These are phyloP conservation scores for Pinctada fucata DNA, from an alignment of 2,888 invertebrate species.

Conservation along the genomic window DNA sequence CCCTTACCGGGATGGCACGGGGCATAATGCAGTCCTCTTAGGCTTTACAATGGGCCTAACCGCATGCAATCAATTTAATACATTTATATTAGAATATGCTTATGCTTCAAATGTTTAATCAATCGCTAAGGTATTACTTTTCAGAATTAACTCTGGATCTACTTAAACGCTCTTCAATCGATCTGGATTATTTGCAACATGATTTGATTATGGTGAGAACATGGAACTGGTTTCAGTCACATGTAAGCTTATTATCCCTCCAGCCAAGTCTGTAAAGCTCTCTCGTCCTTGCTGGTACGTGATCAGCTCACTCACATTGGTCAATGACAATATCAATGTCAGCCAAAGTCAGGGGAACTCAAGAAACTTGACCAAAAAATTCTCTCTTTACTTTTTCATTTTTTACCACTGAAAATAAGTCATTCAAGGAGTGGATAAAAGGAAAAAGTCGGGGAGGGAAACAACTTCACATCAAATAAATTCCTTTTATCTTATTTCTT, in stretches of 20 bases:
- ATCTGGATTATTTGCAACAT: neutral
- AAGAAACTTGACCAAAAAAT: too few species aligned
- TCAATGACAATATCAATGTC: too few species aligned
- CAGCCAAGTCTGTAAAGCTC: too few species aligned
- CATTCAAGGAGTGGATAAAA: too few species aligned
- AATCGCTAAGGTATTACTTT: neutral
- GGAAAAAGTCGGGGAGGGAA: too few species aligned
- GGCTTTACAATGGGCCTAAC: constrained; percentile 11
- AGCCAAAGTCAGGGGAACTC: too few species aligned
- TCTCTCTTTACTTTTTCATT: too few species aligned
- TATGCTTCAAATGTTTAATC: neutral
- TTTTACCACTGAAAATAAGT: too few species aligned
- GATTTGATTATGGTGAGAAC: neutral
- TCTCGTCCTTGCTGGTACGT: too few species aligned
- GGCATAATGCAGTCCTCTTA: constrained; percentile 12
- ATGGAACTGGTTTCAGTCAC: neutral
- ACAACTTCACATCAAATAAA: too few species aligned
- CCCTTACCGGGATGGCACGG: neutral
- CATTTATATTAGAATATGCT: neutral
- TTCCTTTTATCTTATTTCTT: too few species aligned
- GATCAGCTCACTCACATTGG: too few species aligned
- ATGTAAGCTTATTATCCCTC: neutral
- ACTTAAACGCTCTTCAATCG: neutral
- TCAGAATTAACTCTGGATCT: neutral
- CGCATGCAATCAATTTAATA: constrained; percentile 1